Percentiles rank a stretch among this genome's conserved stretches.
phyloP scores from a whole-genome alignment of 2,797 vertebrate species.

The Myotis planiceps region DNA sequence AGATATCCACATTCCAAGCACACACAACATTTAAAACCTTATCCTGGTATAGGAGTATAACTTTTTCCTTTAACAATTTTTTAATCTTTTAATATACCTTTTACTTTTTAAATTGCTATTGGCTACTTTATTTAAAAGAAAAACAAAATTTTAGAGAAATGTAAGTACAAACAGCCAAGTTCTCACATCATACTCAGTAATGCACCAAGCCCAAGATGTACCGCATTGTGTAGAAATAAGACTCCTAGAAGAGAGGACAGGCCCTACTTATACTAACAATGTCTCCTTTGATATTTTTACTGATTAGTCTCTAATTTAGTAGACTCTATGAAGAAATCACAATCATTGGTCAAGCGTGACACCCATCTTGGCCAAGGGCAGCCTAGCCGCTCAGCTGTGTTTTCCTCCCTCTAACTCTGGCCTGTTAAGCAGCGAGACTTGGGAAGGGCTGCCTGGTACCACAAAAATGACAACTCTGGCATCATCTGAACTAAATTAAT shows the following conservation, averaged over 20 bases:
- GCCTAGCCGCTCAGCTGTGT: not conserved
- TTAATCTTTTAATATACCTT: not conserved
- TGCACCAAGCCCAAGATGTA: not conserved
- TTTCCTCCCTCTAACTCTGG: not conserved
- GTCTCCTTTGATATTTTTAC: not conserved
- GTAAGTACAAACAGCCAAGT: not conserved
- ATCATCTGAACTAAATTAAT: not conserved
- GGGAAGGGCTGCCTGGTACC: not conserved
- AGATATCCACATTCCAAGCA: not conserved
- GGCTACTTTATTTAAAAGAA: not conserved
- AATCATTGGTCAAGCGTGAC: not conserved
- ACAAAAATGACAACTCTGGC: not conserved
- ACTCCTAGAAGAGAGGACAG: not conserved
- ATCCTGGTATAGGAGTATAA: not conserved
- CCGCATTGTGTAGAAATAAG: not conserved
- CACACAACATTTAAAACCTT: not conserved
- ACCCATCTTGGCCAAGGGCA: not conserved
- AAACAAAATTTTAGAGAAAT: conserved; percentile 42
- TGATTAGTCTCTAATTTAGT: not conserved
- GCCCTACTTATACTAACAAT: not conserved
- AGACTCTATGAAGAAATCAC: not conserved
- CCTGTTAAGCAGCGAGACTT: not conserved
- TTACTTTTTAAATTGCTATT: not conserved
- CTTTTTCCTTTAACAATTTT: not conserved
- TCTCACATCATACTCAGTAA: not conserved